Evolutionary conservation across 92 coral and sea anemone genomes (phyloP), one percentile per base, ranked within the genome.

Genomic region (Phenganax marumi): DNA sequence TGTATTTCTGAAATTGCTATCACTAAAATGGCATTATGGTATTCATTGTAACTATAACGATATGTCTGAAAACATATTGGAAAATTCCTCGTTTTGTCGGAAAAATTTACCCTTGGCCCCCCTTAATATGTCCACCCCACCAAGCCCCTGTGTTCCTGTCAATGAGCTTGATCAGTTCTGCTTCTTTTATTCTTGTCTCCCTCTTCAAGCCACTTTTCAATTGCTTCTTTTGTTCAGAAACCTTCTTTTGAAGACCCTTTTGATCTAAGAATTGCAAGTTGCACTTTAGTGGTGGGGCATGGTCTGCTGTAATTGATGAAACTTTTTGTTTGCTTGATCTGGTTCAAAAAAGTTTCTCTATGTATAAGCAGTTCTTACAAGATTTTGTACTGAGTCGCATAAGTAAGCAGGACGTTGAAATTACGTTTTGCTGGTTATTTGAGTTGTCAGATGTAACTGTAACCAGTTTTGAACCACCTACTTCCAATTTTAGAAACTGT

Each of bases 401-500:
- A 16, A 58, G 17, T 47, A 64, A 64, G 33, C 70, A 64, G 12
- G 33, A 64, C 47, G 47, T 64, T 8, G 47, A 64, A 8, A 0
- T 7, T 14, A 64, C 19, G 26, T 49, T 66, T 10, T 64, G 10
- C 23, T 64, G 70, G 10, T 17, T 0, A 22, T 64, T 47, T 16
- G 6, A 8, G 19, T 0, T 22, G 33, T 64, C 70, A 7, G 47
- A 64, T 14, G 70, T 64, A 1, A 64, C 33, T 8, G 70, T 64
- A 17, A 64, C 70, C 23, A 64, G 46, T 17, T 25, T 64, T 17
- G 70, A 64, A 25, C 17, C 70, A 0, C 46, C 70, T 7, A 64
- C 70, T 14, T 66, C 70, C 47, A 64, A 25, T 25, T 64, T 64
- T 10, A 64, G 17, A 64, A 64, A 64, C 19, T 64, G 70, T 12